Evolutionary conservation across 2,888 invertebrate species (phyloP), one percentile per base, ranked within the genome.

Genomic region (Parochlus steinenii): DNA sequence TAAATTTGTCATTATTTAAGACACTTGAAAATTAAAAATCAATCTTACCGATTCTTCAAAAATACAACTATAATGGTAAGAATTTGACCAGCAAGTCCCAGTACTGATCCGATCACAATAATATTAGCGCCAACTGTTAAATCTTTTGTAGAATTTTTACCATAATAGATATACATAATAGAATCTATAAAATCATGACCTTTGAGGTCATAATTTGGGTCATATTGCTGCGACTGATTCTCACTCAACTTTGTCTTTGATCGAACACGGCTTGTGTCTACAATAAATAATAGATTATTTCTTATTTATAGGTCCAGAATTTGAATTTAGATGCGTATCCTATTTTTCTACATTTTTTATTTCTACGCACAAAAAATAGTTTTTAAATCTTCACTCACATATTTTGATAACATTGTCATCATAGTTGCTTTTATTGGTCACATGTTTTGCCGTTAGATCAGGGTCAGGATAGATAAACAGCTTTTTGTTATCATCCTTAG

Each of bases 121-220:
- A 60, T 58, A 12, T 55, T 51, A 3, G 70, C 65, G 56, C 56
- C 41, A 58, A 54, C 52, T 66, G 56, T 64, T 67, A 52, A 67
- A 51, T 43, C 61, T 55, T 45, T 64, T 48, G 44, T 62, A 49
- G 43, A 62, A 54, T 51, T 67, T 50, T 55, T 68, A 51, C 62
- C 69, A 61, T 74, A 75, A 45, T 77, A 76, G 24, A 76, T 63
- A 48, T 76, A 77, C 51, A 75, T 74, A 30, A 77, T 69, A 47
- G 74, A 75, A 47, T 77, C 76, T 33, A 78, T 78, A 25, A 73
- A 68, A 45, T 75, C 74, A 46, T 74, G 74, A 43, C 74, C 74
- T 43, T 69, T 67, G 4, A 76, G 55, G 49, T 75, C 74, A 24
- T 33, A 15, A 30, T 18, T 22, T 34, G 34, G 3, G 27, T 28